A percentile compares a stretch with the other conserved stretches of the same genome.
These are phyloP conservation scores for Pitta sordida DNA, from an alignment of 2,113 vertebrate genomes.

Conservation along the genomic window DNA sequence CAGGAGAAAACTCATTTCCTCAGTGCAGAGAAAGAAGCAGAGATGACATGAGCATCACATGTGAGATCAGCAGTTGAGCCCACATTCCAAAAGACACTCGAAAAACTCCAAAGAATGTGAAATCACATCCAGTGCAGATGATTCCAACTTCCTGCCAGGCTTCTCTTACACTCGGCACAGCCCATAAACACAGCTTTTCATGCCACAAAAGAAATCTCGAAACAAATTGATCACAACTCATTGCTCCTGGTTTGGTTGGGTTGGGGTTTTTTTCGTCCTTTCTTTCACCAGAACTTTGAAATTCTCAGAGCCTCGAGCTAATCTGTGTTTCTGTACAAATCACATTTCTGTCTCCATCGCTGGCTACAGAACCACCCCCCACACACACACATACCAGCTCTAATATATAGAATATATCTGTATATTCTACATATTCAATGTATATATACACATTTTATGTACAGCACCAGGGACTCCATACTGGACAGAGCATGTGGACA, in stretches of 20 bases:
- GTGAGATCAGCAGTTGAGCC: not conserved
- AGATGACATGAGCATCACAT: not conserved
- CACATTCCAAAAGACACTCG: not conserved
- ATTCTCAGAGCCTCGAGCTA: not conserved
- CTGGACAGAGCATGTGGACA: not conserved
- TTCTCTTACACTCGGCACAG: not conserved
- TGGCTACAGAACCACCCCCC: not conserved
- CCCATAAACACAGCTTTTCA: not conserved
- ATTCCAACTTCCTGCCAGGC: not conserved
- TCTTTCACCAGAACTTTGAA: constrained; percentile 26
- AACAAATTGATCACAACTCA: not conserved
- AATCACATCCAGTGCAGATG: not conserved
- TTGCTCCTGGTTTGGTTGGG: not conserved
- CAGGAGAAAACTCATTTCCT: not conserved
- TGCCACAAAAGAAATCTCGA: not conserved
- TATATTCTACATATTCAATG: constrained; percentile 41
- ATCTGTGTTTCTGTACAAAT: not conserved
- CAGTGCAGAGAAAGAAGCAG: not conserved
- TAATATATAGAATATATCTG: constrained; percentile 7
- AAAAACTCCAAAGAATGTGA: not conserved
- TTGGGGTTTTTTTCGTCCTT: not conserved
- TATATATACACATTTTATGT: constrained; percentile 56
- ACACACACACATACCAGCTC: not conserved
- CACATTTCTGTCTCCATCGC: not conserved
- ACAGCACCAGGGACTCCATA: constrained; percentile 11